Evolutionary conservation across 1,140 invertebrate genomes (phyloP), one percentile per base, ranked within the genome.

Genomic region (Forficula auricularia): DNA sequence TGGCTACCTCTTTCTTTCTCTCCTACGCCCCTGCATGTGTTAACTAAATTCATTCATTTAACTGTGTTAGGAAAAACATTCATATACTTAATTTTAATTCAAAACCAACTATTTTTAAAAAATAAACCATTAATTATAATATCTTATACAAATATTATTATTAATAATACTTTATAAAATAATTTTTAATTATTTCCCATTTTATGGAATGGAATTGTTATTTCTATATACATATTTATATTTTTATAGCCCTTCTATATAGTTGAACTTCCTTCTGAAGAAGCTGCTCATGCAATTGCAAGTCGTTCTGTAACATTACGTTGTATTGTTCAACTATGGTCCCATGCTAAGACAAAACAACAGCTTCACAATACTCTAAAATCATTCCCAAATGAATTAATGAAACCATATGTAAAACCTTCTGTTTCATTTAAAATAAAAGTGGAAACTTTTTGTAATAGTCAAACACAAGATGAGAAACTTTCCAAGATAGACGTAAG

Each of bases 401-500:
- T 75, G 35, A 54, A 66, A 27, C 52, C 60, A 4, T 72, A 73
- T 56, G 67, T 71, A 47, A 50, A 58, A 16, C 42, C 56, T 15
- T 57, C 73, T 1, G 68, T 64, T 48, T 73, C 77, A 7, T 90
- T 86, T 54, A 81, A 80, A 67, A 71, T 91, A n/a, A 70, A 74
- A 48, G 81, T 92, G 10, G 86, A 91, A 62, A 79, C 80, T 6
- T 91, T 86, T 62, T 83, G 85, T 56, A 87, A 80, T 55, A 82
- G 83, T 62, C 77, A 85, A 47, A 68, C 67, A 10, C 76, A 79
- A 54, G 60, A 64, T 31, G 75, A 87, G 52, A 91, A 91, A 70
- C 62, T 90, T 19, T 62, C 77, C 3, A 85, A 81, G 62, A 86
- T 94, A 50, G 85, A 92, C 65, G 82, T 85, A 68, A 54, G 45